Conservation (phyloP, 2,888 invertebrate species). For the Xylophagus ater region DNA sequence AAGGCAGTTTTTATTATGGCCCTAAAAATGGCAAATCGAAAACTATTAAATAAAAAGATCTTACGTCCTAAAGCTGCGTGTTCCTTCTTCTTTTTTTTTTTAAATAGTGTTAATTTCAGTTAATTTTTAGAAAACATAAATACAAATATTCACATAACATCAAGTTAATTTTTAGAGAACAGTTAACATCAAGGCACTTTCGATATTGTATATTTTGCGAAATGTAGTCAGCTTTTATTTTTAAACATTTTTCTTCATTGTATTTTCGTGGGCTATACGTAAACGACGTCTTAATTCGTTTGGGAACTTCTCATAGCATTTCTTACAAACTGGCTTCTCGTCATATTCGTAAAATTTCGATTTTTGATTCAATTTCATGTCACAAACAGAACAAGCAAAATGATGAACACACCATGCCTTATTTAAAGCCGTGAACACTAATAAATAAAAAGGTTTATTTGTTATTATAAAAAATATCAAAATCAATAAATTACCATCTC, state of each 20-base stretch:
- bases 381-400: constrained; percentile 95
- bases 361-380: constrained; percentile 89
- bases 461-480: constrained; percentile 9
- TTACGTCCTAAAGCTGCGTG: too few relatives aligned
- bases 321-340: constrained; percentile 95
- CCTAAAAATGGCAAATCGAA: too few relatives aligned
- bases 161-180: too few relatives aligned
- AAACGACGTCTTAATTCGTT: constrained; percentile 84
- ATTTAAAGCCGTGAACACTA: constrained; percentile 95
- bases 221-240: too few relatives aligned
- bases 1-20: too few relatives aligned
- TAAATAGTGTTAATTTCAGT: too few relatives aligned
- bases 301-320: constrained; percentile 96
- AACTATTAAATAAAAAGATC: too few relatives aligned
- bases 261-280: constrained; percentile 76
- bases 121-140: too few relatives aligned
- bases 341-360: constrained; percentile 99
- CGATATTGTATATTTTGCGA: too few relatives aligned
- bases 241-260: constrained; percentile 45
- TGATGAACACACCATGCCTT: constrained; percentile 99
- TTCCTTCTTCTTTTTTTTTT: too few relatives aligned
- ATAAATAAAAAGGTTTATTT: constrained; percentile 1
- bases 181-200: too few relatives aligned
- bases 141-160: too few relatives aligned
- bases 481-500: constrained; percentile 64